Evolutionary conservation across 2,113 vertebrate genomes (phyloP).

Genomic region (Bettongia penicillata): DNA sequence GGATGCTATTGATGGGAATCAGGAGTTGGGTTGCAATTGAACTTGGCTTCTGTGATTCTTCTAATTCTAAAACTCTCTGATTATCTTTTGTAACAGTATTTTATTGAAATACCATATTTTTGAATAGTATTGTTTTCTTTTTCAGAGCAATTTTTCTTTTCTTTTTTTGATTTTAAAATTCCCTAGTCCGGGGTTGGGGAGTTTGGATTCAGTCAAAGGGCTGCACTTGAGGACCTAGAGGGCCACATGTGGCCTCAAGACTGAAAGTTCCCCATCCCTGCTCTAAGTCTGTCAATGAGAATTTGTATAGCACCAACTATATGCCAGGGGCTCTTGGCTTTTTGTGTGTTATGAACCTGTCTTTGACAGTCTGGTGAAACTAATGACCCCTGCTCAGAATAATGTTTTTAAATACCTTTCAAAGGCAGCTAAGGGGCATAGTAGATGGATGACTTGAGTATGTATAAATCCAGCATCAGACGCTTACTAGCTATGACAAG

Average conservation of each 20-base stretch:
- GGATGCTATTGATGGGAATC: background rate
- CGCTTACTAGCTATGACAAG: background rate
- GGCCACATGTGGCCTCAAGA: too few relatives aligned
- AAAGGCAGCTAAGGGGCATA: background rate
- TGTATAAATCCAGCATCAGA: background rate
- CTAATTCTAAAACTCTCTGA: background rate
- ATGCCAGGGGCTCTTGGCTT: background rate
- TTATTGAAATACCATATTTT: background rate
- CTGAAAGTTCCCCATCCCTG: too few relatives aligned
- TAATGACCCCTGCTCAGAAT: background rate
- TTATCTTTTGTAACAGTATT: background rate
- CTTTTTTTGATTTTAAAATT: background rate
- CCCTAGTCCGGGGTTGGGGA: too few relatives aligned
- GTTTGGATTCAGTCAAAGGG: too few relatives aligned
- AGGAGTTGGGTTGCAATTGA: background rate
- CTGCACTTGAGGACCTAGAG: too few relatives aligned
- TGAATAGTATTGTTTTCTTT: background rate
- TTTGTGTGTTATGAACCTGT: background rate
- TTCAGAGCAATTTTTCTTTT: background rate
- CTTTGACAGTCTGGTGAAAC: background rate
- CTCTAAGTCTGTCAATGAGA: too few relatives aligned
- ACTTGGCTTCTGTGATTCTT: background rate
- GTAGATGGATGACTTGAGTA: background rate
- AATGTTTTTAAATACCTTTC: background rate
- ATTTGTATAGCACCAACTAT: too few relatives aligned